Conservation (phyloP, 2,888 invertebrate species). For the Altica lythri region DNA sequence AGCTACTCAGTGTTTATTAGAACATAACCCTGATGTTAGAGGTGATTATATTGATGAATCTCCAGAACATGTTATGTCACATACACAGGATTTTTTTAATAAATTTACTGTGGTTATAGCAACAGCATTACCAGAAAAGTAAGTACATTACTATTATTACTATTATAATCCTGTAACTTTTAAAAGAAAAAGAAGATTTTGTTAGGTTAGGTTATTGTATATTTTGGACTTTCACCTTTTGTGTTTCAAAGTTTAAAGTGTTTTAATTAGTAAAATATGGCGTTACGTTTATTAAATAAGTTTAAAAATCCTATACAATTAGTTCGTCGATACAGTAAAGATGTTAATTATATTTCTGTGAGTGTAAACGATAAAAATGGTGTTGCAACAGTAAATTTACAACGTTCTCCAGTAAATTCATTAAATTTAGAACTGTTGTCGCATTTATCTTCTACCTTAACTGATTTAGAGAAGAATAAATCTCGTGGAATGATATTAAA, state of each 20-base stretch:
- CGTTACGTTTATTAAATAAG: conserved; percentile 32
- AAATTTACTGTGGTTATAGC: conserved; percentile 87
- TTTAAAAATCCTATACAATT: conserved; percentile 21
- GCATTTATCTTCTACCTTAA: conserved; percentile 67
- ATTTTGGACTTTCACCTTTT: not conserved
- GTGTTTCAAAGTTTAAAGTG: not conserved
- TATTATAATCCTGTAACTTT: too few relatives aligned
- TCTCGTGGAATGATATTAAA: conserved; percentile 78
- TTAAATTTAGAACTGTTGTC: conserved; percentile 74
- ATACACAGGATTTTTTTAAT: conserved; percentile 87
- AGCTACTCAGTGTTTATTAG: conserved; percentile 79
- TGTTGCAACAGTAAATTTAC: conserved; percentile 74
- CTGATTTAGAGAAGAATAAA: conserved; percentile 64
- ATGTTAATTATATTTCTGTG: conserved; percentile 63
- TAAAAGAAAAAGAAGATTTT: too few relatives aligned
- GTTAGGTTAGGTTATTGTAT: not conserved
- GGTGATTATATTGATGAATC: conserved; percentile 93
- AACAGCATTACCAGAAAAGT: conserved; percentile 75
- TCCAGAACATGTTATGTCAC: conserved; percentile 79
- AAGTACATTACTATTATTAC: too few relatives aligned
- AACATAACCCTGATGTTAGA: conserved; percentile 90
- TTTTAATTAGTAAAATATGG: conserved; percentile 29
- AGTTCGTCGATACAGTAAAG: conserved; percentile 43
- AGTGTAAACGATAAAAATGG: conserved; percentile 69
- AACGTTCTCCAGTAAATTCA: conserved; percentile 80